A percentile compares a stretch with the other conserved stretches of the same genome.
phyloP scores from a whole-genome alignment of 1,140 invertebrate species.

The Drosophila grimshawi region DNA sequence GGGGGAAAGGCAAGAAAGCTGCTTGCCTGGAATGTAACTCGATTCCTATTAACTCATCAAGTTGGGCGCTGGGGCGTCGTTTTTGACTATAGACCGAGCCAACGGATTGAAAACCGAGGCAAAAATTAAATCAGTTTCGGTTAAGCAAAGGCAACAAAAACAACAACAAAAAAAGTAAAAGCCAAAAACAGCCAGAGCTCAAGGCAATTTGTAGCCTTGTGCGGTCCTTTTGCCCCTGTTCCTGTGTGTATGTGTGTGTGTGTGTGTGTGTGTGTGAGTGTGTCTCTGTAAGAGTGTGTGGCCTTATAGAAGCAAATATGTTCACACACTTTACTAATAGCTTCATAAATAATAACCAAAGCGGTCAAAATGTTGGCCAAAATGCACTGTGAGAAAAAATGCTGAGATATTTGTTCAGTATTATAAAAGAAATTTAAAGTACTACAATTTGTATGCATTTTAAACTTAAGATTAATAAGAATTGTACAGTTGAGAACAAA shows the following conservation, averaged over 20 bases:
- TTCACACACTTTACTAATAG: conserved; percentile 83
- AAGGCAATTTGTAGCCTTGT: conserved; percentile 79
- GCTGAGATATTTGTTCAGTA: not conserved
- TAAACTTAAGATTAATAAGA: too few relatives aligned
- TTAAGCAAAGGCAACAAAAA: conserved; percentile 52
- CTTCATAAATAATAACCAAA: conserved; percentile 84
- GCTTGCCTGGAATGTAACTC: conserved; percentile 82
- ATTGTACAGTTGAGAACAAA: too few relatives aligned
- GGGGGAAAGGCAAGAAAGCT: conserved; percentile 17
- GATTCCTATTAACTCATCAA: conserved; percentile 84
- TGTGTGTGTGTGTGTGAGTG: conserved; percentile 35
- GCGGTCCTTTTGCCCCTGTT: conserved; percentile 67
- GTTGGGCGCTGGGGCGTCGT: conserved; percentile 73
- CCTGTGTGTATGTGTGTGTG: conserved; percentile 29
- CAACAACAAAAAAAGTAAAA: conserved; percentile 28
- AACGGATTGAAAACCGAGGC: conserved; percentile 63
- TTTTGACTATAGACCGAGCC: conserved; percentile 29
- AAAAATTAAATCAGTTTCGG: conserved; percentile 82
- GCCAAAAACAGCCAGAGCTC: conserved; percentile 55
- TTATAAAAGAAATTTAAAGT: not conserved
- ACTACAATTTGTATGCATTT: too few relatives aligned
- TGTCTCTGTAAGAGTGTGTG: conserved; percentile 19
- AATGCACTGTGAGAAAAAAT: conserved; percentile 53
- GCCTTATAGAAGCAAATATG: conserved; percentile 78
- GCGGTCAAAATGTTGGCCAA: conserved; percentile 66